phyloP scores from a whole-genome alignment of 2,888 invertebrate genomes.

The Euproctis similis region DNA sequence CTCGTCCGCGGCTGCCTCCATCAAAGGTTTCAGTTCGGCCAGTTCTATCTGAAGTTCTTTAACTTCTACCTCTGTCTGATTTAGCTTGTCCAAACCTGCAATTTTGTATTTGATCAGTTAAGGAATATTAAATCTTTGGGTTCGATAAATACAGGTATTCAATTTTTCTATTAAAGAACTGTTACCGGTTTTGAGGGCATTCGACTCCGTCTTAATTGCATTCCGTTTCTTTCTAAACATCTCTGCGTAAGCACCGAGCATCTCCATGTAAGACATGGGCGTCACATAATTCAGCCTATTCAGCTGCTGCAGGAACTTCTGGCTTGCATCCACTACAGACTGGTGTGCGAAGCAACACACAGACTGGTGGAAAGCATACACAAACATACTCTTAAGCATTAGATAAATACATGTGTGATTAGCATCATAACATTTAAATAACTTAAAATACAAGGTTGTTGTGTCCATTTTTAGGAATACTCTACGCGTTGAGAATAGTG shows the following conservation, averaged over 20 bases:
- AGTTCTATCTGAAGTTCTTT: conserved; percentile 86
- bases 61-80: conserved; percentile 87
- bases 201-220: conserved; percentile 69
- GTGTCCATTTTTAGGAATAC: no score
- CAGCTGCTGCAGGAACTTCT: conserved; percentile 81
- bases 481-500: no score
- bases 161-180: no score
- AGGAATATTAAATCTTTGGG: not conserved
- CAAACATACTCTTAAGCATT: no score
- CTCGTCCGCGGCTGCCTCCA: conserved; percentile 85
- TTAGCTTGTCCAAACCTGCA: conserved; percentile 85
- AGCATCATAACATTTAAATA: no score
- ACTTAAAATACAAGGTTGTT: no score
- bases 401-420: no score
- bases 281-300: conserved; percentile 89
- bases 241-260: conserved; percentile 85
- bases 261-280: conserved; percentile 90
- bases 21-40: conserved; percentile 86
- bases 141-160: not conserved
- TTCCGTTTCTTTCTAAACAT: conserved; percentile 82
- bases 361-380: conserved; percentile 32
- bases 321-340: conserved; percentile 83
- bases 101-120: no score
- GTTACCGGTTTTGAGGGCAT: conserved; percentile 78
- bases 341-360: conserved; percentile 78